Conservation (phyloP, 2,797 vertebrate genomes). For the Columba guinea region DNA sequence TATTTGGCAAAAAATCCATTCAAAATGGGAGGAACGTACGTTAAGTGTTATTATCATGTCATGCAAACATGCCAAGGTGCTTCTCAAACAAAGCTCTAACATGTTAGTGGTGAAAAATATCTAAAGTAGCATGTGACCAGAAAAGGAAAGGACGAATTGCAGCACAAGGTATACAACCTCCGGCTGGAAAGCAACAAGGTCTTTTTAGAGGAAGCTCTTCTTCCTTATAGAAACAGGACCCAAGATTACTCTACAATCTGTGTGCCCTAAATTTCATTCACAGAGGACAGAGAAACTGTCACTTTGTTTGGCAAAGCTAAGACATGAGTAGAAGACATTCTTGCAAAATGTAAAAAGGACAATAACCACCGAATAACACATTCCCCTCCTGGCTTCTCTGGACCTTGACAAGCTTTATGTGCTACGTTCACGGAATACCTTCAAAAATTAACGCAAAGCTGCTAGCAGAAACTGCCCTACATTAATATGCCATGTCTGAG, state of each 20-base stretch:
- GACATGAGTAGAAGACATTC: background rate
- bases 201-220: slow-evolving; percentile 2
- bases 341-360: background rate
- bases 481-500: background rate
- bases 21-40: background rate
- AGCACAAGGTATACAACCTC: background rate
- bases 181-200: background rate
- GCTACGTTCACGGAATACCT: background rate
- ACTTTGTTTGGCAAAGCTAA: background rate
- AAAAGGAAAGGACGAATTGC: background rate
- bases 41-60: background rate
- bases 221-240: background rate
- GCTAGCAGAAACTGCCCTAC: background rate
- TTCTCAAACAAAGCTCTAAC: background rate
- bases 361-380: background rate
- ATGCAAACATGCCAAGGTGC: background rate
- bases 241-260: background rate
- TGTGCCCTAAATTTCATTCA: background rate
- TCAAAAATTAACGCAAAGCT: background rate
- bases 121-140: background rate
- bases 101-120: background rate
- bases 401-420: background rate
- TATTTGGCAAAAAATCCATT: background rate
- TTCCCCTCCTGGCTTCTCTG: background rate
- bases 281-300: background rate